Conservation (phyloP, 2,797 vertebrate genomes). For the Naso thynnoides region DNA sequence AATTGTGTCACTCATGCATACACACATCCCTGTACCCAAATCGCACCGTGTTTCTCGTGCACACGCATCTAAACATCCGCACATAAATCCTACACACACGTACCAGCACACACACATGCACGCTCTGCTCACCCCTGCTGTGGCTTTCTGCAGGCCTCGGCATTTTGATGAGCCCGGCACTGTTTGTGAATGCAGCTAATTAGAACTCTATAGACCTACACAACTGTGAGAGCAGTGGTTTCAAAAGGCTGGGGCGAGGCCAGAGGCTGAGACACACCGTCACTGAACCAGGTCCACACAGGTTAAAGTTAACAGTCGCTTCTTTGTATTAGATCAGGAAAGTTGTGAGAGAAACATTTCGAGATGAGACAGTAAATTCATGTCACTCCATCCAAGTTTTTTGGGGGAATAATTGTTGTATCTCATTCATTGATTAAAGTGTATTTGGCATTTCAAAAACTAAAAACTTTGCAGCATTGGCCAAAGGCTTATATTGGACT, state of each 20-base stretch:
- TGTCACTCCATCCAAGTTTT: background rate
- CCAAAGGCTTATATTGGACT: background rate
- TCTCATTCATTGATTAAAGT: background rate
- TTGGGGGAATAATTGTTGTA: background rate
- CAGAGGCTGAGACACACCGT: constrained; percentile 39
- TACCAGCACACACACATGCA: constrained; percentile 30
- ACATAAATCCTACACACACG: constrained; percentile 26
- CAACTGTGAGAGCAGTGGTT: constrained; percentile 63
- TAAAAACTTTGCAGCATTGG: background rate
- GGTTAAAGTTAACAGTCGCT: constrained; percentile 17
- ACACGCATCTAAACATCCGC: constrained; percentile 40
- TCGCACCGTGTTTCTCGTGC: constrained; percentile 39
- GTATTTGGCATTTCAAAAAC: background rate
- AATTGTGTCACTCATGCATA: constrained; percentile 39
- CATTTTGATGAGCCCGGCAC: constrained; percentile 77
- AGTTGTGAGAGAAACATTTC: background rate
- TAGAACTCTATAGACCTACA: constrained; percentile 76
- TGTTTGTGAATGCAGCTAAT: constrained; percentile 83
- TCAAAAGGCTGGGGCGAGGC: constrained; percentile 66
- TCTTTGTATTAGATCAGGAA: background rate
- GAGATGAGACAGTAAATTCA: background rate
- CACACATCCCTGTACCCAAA: constrained; percentile 39
- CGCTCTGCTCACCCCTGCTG: constrained; percentile 75
- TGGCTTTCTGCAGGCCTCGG: constrained; percentile 80
- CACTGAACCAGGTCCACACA: constrained; percentile 30